Base-by-base conservation (phyloP, 64 coral and sea anemone genomes). In the Catalaphyllia jardinei region DNA sequence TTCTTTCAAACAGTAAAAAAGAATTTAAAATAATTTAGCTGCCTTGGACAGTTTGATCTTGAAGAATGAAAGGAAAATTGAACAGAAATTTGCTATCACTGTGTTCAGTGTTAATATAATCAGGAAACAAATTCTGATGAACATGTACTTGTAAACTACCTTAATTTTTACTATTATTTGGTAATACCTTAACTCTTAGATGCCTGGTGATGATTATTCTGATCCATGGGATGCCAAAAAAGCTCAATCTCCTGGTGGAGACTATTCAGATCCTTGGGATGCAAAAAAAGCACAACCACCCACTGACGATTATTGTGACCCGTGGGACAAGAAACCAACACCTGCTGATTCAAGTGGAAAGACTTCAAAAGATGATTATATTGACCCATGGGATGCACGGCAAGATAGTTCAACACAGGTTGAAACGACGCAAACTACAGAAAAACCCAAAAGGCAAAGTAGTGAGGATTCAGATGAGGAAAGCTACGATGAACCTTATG, bases 321-420 rank as follows among this genome's bases (percentile, higher is more conserved):
- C 93, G 19, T 94, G 89, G 89, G 93, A 94, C 77, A 75, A 87
- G 57, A 94, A 79, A 75, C 22, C 67, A 52, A 57, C 22, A 60
- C 60, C 88, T 2, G 8, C 79, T 29, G 33, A 31, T 19, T 18
- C 50, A 12, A 71, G 50, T 4, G 82, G 49, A 82, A 71, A 77
- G 64, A 86, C 74, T 63, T 75, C 67, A 31, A 95, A 86, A 71
- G 94, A 95, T 86, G 94, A 95, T 24, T 95, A 95, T 39, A 72
- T 81, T n/a, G 94, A 95, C 71, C 94, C 95, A 0, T 96, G 91
- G 88, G 95, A 96, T 96, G 95, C 95, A 7, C 82, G 93, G 62
- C 13, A 67, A 51, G 81, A 85, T 85, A 62, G 20, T 13, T 16
- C 20, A 50, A 4, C 81, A 12, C 81, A 49, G 38, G 62, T 25